Evolutionary conservation across 1,140 invertebrate species (phyloP), one percentile per base, ranked within the genome.

Genomic region (Tachypleus tridentatus): DNA sequence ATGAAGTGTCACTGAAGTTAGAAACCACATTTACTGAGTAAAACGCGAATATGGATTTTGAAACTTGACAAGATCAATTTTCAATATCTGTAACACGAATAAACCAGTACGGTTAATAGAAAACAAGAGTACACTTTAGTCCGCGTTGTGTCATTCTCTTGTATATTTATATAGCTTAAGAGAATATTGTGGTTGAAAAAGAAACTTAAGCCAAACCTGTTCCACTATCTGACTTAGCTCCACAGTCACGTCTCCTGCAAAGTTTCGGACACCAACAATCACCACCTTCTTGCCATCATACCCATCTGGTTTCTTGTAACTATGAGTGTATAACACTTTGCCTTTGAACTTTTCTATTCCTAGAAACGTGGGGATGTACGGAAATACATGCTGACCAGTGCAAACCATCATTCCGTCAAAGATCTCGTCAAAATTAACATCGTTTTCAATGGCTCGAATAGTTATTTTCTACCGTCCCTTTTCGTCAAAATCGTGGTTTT

Each of bases 241-340:
- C 4, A 80, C 79, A 29, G 80, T 81, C 50, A 80, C 79, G 70
- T 82, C 81, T 4, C 76, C 74, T 8, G 77, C 80, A 5, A 81
- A 82, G 70, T 82, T 83, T 7, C 81, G 82, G 50, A 82, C 76
- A 10, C 81, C 81, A 11, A 82, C 69, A 11, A 82, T 73, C 10
- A 82, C 69, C 5, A 79, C 77, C 48, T 71, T 69, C 66, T 78
- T 77, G 51, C 74, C 75, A 58, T 78, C 74, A 65, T 73, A 78
- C 6, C 75, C 71, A 9, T 64, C 62, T 10, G 67, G 68, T 57
- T 70, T 71, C 54, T 71, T 70, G 69, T 80, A 81, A 5, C 76
- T 71, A 51, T 80, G 77, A 3, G 80, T 76, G 67, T 82, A 81
- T 4, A 82, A 69, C 9, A 74, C 70, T 58, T 73, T 67, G 5